Conservation (phyloP, 1,140 invertebrate species). For the Artemia franciscana region DNA sequence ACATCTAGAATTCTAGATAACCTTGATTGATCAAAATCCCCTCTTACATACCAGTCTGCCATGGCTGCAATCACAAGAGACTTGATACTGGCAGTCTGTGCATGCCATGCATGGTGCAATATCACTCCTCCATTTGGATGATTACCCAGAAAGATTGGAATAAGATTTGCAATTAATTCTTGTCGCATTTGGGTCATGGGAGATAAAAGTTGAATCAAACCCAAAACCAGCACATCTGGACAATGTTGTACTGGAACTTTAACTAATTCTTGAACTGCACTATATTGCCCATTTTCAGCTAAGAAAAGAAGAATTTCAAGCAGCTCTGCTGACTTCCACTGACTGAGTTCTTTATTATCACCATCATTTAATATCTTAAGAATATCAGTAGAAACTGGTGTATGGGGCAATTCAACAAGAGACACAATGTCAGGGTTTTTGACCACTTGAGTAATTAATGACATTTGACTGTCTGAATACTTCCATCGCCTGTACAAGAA, state of each 20-base stretch:
- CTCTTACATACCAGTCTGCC: conserved; percentile 85
- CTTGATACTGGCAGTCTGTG: conserved; percentile 32
- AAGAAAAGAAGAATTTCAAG: conserved; percentile 65
- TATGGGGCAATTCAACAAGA: conserved; percentile 71
- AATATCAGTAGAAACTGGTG: conserved; percentile 57
- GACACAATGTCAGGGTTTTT: conserved; percentile 72
- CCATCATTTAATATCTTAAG: conserved; percentile 74
- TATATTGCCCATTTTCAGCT: conserved; percentile 57
- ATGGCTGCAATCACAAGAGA: conserved; percentile 83
- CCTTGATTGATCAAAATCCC: conserved; percentile 74
- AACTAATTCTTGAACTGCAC: conserved; percentile 64
- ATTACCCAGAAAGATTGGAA: conserved; percentile 76
- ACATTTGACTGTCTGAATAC: conserved; percentile 76
- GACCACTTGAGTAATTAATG: conserved; percentile 57
- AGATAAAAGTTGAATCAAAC: conserved; percentile 40
- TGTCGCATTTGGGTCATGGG: conserved; percentile 48
- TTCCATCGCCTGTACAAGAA: conserved; percentile 72
- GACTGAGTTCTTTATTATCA: conserved; percentile 72
- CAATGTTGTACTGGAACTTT: conserved; percentile 78
- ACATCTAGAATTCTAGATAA: conserved; percentile 84
- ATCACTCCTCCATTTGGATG: conserved; percentile 83
- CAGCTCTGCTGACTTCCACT: conserved; percentile 74
- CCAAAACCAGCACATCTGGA: conserved; percentile 72
- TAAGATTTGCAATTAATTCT: conserved; percentile 56
- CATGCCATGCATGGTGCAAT: conserved; percentile 76